Evolutionary conservation across 2,888 invertebrate genomes (phyloP).

Genomic region (Torymus texanus): DNA sequence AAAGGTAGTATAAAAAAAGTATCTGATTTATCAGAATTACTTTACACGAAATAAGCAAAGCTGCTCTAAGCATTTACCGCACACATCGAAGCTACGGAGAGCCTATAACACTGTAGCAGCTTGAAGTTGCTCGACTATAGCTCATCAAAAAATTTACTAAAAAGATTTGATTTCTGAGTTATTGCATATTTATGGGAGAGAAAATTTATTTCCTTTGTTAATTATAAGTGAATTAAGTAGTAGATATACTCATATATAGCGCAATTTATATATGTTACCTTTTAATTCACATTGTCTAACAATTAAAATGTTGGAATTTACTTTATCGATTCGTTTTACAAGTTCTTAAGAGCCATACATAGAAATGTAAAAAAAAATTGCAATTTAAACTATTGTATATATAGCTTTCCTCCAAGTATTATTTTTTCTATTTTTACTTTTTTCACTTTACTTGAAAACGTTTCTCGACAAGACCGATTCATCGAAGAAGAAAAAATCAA

Average conservation of each 20-base stretch:
- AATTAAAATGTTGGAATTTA: background rate
- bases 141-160: constrained; percentile 13
- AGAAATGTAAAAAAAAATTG: constrained; percentile 4
- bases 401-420: constrained; percentile 2
- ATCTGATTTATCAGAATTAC: constrained; percentile 23
- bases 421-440: background rate
- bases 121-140: constrained; percentile 18
- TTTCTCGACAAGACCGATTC: constrained; percentile 2
- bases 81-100: constrained; percentile 18
- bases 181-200: constrained; percentile 27
- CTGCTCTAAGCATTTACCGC: constrained; percentile 39
- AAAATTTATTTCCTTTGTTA: constrained; percentile 6
- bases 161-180: constrained; percentile 14
- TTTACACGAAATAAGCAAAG: constrained; percentile 19
- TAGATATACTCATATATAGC: background rate
- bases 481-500: constrained; percentile 16
- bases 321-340: background rate
- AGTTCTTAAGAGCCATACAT: background rate
- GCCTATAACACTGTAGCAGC: constrained; percentile 23
- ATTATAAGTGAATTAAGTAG: constrained; percentile 13
- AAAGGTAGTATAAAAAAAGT: constrained; percentile 19
- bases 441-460: constrained; percentile 25
- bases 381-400: background rate
- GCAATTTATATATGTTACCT: background rate
- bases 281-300: background rate